Evolutionary conservation across 2,113 vertebrate genomes (phyloP).

Genomic region (Cryptoleucopteryx plumbea): DNA sequence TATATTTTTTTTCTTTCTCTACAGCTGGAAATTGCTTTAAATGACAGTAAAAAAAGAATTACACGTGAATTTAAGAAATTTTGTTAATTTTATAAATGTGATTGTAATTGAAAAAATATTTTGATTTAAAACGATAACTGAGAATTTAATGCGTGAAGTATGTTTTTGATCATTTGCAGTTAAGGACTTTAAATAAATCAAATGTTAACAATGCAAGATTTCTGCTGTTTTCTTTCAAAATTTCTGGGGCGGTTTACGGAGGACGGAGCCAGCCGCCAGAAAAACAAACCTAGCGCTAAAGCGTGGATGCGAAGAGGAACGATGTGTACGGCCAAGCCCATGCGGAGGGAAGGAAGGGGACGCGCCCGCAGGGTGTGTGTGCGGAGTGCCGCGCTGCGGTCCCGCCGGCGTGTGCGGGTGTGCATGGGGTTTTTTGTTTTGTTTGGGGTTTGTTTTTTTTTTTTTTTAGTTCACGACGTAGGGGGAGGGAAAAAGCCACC

Average conservation of each 20-base stretch:
- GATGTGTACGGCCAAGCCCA: background rate
- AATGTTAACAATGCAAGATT: constrained; percentile 67
- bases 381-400: background rate
- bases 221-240: constrained; percentile 42
- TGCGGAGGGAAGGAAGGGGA: background rate
- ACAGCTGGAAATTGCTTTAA: constrained; percentile 78
- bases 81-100: constrained; percentile 85
- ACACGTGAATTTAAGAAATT: constrained; percentile 69
- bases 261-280: background rate
- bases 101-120: constrained; percentile 83
- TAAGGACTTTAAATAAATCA: constrained; percentile 82
- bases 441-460: too few species aligned
- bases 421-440: too few species aligned
- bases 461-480: background rate
- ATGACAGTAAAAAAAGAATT: constrained; percentile 69
- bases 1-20: constrained; percentile 76
- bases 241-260: background rate
- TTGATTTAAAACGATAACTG: constrained; percentile 80
- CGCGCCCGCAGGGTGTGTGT: background rate
- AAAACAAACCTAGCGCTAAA: background rate
- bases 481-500: background rate
- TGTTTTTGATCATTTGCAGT: constrained; percentile 78
- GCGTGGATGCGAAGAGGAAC: background rate
- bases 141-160: constrained; percentile 75
- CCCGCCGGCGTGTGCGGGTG: background rate